These are phyloP conservation scores for Anguilla rostrata DNA, from an alignment of 2,113 vertebrate genomes.

Conservation along the genomic window DNA sequence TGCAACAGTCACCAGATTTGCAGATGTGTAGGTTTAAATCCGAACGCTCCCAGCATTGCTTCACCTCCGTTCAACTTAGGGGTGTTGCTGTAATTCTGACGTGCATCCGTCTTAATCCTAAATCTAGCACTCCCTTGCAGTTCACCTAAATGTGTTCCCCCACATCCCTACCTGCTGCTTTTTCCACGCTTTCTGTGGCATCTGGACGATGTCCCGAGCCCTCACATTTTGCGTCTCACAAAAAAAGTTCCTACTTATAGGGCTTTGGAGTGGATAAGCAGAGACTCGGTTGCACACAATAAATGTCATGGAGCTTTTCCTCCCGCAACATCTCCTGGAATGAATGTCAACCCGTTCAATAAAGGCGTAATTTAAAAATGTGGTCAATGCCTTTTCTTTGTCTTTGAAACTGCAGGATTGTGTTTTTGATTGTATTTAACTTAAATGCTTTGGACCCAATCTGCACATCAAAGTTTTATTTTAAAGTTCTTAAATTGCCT, in stretches of 20 bases:
- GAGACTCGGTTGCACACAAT: background rate
- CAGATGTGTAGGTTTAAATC: background rate
- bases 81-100: background rate
- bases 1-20: background rate
- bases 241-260: background rate
- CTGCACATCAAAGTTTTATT: conserved; percentile 46
- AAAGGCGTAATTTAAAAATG: conserved; percentile 9
- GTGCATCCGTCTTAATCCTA: background rate
- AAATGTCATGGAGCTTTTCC: background rate
- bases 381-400: background rate
- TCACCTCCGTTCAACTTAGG: background rate
- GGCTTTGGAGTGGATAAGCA: background rate
- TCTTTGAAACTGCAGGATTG: no score
- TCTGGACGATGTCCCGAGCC: background rate
- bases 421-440: background rate
- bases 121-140: background rate
- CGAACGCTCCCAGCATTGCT: background rate
- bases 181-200: background rate
- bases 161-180: background rate
- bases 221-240: background rate
- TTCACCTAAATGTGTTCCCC: background rate
- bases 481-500: background rate
- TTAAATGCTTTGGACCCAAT: conserved; percentile 48
- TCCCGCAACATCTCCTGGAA: background rate
- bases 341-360: background rate